A percentile compares a stretch with the other conserved stretches of the same genome.
Conservation (phyloP, 2,113 vertebrate species). For the Ciconia boyciana region DNA sequence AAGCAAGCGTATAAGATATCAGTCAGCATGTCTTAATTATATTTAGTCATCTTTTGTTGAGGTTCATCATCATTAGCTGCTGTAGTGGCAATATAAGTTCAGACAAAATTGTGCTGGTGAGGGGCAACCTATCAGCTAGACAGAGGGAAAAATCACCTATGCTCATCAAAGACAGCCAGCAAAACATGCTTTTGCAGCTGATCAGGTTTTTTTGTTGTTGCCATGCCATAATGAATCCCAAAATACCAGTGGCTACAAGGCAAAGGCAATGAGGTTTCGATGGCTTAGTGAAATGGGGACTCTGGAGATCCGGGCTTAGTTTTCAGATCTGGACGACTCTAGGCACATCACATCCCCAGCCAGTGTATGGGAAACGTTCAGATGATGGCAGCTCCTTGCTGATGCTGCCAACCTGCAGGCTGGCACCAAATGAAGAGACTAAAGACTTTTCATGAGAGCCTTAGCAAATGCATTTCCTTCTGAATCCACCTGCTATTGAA, state of each 20-base stretch:
- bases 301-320: background rate
- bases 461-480: background rate
- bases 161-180: background rate
- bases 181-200: background rate
- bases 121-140: background rate
- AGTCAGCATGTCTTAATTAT: slow-evolving; percentile 23
- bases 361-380: accelerated
- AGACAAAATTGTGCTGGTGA: background rate
- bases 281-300: background rate
- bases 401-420: background rate
- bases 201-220: background rate
- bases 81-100: background rate
- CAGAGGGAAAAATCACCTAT: background rate
- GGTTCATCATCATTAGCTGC: background rate
- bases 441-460: background rate
- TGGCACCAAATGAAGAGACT: background rate
- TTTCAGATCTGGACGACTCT: background rate
- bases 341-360: background rate
- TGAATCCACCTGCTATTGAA: accelerated
- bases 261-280: background rate
- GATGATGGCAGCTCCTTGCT: background rate
- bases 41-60: background rate
- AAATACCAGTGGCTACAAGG: background rate
- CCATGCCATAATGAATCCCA: background rate
- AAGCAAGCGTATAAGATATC: background rate